Base-by-base conservation (phyloP, 2,113 vertebrate species). In the Poeciliopsis turrubarensis region DNA sequence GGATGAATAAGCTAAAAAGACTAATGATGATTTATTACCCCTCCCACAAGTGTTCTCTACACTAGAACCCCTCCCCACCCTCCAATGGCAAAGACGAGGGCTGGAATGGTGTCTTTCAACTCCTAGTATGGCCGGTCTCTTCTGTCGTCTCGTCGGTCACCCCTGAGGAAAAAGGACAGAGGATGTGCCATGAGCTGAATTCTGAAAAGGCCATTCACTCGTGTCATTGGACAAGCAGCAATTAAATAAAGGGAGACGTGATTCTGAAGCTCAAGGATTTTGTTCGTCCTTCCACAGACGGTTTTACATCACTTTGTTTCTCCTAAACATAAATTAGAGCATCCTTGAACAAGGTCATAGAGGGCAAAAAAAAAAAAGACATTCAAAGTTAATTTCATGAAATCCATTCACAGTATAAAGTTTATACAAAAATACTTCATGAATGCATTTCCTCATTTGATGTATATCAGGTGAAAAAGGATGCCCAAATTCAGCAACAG, bases 81-180 rank as follows among this genome's bases (percentile, higher is more conserved):
- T 72, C 63, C 68, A 73, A 60, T 5, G 44, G 34, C 19, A 12
- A 70, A 64, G 65, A 72, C 79, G 19, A 70, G 82, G 86, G 82
- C 84, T 86, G 87, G 76, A 89, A 83, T 73, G 83, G 75, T 67
- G 75, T 81, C 57, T 26, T 22, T 44, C 67, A 27, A 41, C 47
- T 44, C 19, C 91, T 90, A 95, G 89, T 95, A 95, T 37, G 95
- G 95, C 85, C 95, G 91, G 11, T 94, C 95, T 89, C 95, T 88
- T 77, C 95, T 90, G 83, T 95, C 94, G n/a, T 94, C 94, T 89
- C 95, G 92, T 77, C 93, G 91, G 37, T 95, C 95, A 70, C 92
- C 94, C 89, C 95, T 95, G 91, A 13, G 32, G 66, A 39, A 26
- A 67, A 31, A 77, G 44, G 25, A 54, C 37, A 82, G 14, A 63